Evolutionary conservation across 2,113 vertebrate species (phyloP).

Genomic region (Peromyscus californicus): DNA sequence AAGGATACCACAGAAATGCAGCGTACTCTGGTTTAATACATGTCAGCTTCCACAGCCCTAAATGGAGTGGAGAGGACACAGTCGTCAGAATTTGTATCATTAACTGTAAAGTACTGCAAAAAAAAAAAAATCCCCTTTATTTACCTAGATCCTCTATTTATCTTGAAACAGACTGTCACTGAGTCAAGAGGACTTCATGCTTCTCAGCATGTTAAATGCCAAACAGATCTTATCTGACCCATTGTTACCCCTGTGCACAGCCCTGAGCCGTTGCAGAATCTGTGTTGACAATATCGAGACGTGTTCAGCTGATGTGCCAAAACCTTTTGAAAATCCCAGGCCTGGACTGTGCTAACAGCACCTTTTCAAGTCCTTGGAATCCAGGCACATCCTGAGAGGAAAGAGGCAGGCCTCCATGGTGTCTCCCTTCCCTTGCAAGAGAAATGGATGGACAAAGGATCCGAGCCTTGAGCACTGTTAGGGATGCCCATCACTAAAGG

Average conservation of each 20-base stretch:
- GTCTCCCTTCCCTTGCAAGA: constrained; percentile 20
- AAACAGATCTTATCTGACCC: constrained; percentile 76
- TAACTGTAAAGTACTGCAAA: background rate
- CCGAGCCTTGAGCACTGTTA: background rate
- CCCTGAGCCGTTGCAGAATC: constrained; percentile 63
- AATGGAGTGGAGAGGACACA: background rate
- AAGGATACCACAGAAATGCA: background rate
- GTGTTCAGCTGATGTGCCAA: constrained; percentile 76
- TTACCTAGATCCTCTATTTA: constrained; percentile 46
- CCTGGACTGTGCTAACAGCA: constrained; percentile 65
- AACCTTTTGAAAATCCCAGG: constrained; percentile 60
- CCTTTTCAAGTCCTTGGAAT: constrained; percentile 74
- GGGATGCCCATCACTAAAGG: background rate
- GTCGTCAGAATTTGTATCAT: background rate
- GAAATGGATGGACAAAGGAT: background rate
- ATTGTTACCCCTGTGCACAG: background rate
- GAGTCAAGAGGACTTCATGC: constrained; percentile 24
- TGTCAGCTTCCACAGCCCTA: background rate
- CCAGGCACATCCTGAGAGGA: constrained; percentile 35
- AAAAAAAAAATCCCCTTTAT: background rate
- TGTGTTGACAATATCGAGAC: constrained; percentile 70
- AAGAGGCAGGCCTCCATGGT: background rate
- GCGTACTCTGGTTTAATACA: background rate
- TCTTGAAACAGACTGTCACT: constrained; percentile 53
- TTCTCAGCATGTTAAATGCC: constrained; percentile 54